Percentiles rank a stretch among this genome's conserved stretches.
Evolutionary conservation across 1,140 invertebrate species (phyloP).

Genomic region (Dendrolimus kikuchii): DNA sequence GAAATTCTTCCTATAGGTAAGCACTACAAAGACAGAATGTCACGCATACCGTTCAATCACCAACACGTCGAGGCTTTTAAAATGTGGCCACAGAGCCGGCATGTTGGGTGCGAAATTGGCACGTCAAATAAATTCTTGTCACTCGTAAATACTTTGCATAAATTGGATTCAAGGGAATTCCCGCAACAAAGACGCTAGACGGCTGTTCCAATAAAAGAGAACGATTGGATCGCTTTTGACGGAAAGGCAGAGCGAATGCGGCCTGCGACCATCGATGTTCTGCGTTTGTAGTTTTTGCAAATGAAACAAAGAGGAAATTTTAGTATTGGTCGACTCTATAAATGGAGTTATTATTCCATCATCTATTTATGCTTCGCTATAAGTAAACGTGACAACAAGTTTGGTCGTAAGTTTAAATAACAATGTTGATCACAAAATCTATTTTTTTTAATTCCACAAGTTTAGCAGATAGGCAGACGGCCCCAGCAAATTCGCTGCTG

Average conservation of each 20-base stretch:
- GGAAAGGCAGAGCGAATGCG: slow-evolving; percentile 32
- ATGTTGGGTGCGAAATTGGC: slow-evolving; percentile 36
- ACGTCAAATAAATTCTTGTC: slow-evolving; percentile 50
- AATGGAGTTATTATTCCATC: slow-evolving; percentile 21
- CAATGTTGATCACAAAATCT: too few species aligned
- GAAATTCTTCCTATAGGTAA: too few species aligned
- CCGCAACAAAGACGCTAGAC: slow-evolving; percentile 46
- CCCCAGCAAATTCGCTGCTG: too few species aligned
- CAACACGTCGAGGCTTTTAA: slow-evolving; percentile 22
- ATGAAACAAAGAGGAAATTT: slow-evolving; percentile 15
- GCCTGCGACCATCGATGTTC: slow-evolving; percentile 18
- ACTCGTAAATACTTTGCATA: slow-evolving; percentile 56
- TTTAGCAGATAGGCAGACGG: too few species aligned
- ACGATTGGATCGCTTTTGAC: slow-evolving; percentile 51
- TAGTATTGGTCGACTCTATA: slow-evolving; percentile 11
- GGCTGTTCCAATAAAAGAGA: slow-evolving; percentile 50
- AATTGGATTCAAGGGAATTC: slow-evolving; percentile 45
- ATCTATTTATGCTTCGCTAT: background rate
- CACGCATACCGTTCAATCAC: slow-evolving; percentile 26
- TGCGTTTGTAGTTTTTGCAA: slow-evolving; percentile 23
- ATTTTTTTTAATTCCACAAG: too few species aligned
- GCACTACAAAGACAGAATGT: slow-evolving; percentile 15
- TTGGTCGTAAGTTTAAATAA: too few species aligned
- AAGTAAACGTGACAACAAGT: too few species aligned
- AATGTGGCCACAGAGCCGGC: slow-evolving; percentile 17